phyloP scores from a whole-genome alignment of 1,140 invertebrate genomes.

The Aphaenogaster floridana region DNA sequence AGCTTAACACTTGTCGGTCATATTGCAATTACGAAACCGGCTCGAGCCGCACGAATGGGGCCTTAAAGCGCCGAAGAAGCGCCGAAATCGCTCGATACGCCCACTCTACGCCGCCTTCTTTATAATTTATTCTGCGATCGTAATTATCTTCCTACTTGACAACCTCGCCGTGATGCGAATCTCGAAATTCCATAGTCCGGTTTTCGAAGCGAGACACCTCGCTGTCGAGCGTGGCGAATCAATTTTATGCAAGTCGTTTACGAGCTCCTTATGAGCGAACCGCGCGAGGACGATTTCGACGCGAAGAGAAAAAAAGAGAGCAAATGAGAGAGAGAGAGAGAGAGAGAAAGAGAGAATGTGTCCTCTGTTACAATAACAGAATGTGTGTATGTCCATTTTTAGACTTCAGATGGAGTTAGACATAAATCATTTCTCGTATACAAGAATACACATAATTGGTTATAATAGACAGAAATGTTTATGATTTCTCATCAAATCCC shows the following conservation, averaged over 20 bases:
- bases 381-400: no score
- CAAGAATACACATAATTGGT: no score
- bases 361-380: no score
- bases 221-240: conserved; percentile 70
- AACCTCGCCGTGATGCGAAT: background rate
- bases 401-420: no score
- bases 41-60: background rate
- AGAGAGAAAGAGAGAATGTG: no score
- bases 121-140: conserved; percentile 55
- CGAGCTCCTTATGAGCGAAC: conserved; percentile 71
- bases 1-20: conserved; percentile 6
- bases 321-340: background rate
- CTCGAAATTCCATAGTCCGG: conserved; percentile 48
- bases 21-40: conserved; percentile 48
- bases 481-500: no score
- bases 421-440: no score
- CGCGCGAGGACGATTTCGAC: conserved; percentile 34
- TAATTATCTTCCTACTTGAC: conserved; percentile 22
- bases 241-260: conserved; percentile 80
- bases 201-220: conserved; percentile 37
- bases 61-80: conserved; percentile 13
- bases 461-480: no score
- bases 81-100: conserved; percentile 47
- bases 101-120: conserved; percentile 5
- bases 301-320: background rate